Evolutionary conservation across 2,797 vertebrate genomes (phyloP), one percentile per base, ranked within the genome.

Genomic region (Malacoctenus gilli): DNA sequence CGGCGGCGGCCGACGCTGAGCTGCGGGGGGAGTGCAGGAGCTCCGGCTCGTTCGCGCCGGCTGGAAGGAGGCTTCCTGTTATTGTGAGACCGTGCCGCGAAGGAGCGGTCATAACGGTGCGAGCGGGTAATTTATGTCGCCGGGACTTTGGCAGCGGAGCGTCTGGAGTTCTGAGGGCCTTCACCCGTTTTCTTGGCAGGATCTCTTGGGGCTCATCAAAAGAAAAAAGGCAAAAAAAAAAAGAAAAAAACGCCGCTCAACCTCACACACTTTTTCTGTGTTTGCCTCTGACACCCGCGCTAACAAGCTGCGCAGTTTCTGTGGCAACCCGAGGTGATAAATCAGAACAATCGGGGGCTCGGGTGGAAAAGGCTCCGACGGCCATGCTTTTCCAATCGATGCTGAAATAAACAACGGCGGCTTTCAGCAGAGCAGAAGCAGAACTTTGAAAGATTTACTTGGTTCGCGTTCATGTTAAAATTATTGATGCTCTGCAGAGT

Each of bases 61-160:
- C n/a, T n/a, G n/a, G n/a, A n/a, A n/a, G n/a, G n/a, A n/a, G n/a
- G n/a, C 81, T 81, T 90, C 85, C 86, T 91, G 89, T 90, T 91
- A 86, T 90, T 89, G 76, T 22, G 46, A 83, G 50, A 35, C 6
- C 56, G 22, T 70, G 56, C 72, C 71, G 64, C n/a, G 82, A 74
- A 77, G 73, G 68, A 74, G 80, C 67, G 67, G 64, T 52, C 58
- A 38, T 61, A 59, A 78, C 1, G 2, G 43, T 64, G 67, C 15
- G 11, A 69, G 50, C 28, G 71, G 54, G 73, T 82, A 75, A 87
- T 87, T 89, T 82, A 88, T 89, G 80, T 85, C 67, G 80, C 57
- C 52, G 53, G 54, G 52, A 61, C 41, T 64, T 75, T 85, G 62
- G 59, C 57, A 51, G 57, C 6, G 16, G 77, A 12, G 34, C 0